Percentiles rank a stretch among this genome's conserved stretches.
Conservation (phyloP, 2,113 vertebrate genomes). For the Stictonetta naevosa region DNA sequence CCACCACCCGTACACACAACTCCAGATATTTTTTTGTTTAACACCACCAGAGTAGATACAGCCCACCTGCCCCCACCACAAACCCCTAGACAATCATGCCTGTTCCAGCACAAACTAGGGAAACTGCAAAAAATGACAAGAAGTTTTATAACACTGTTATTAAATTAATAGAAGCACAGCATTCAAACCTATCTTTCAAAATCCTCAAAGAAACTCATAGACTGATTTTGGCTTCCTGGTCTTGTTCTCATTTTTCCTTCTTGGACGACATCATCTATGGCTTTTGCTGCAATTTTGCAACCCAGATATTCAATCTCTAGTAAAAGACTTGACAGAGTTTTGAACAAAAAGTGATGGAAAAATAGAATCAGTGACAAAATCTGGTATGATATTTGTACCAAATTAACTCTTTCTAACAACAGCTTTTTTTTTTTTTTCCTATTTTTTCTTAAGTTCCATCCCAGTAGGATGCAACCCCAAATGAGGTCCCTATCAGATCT, state of each 20-base stretch:
- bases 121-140: neutral
- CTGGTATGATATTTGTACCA: neutral
- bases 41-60: neutral
- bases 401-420: neutral
- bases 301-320: neutral
- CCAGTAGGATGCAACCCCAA: neutral
- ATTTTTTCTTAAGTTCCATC: neutral
- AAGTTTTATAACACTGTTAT: neutral
- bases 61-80: neutral
- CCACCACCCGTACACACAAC: neutral
- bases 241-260: neutral
- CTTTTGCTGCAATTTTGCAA: neutral
- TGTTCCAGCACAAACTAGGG: neutral
- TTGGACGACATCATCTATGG: neutral
- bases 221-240: neutral
- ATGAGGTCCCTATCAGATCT: neutral
- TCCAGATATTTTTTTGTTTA: neutral
- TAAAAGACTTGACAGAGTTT: neutral
- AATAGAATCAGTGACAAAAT: neutral
- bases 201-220: neutral
- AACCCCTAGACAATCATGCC: neutral
- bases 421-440: neutral
- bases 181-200: neutral
- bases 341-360: neutral
- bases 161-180: neutral